A percentile compares a stretch with the other conserved stretches of the same genome.
Evolutionary conservation across 1,140 invertebrate genomes (phyloP).

Genomic region (Dreissena polymorpha): DNA sequence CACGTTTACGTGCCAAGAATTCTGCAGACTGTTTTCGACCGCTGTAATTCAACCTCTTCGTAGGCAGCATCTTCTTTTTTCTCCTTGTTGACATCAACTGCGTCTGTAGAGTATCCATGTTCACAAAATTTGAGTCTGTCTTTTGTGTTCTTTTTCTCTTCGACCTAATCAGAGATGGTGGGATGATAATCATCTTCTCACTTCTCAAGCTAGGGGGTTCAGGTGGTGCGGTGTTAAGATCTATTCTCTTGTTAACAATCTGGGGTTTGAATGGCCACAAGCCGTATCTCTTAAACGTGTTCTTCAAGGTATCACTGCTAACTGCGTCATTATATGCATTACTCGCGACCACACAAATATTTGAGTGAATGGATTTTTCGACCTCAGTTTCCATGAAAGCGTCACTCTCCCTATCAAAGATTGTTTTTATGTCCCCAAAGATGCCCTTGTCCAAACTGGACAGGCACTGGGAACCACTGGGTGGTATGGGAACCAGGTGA

Average conservation of each 20-base stretch:
- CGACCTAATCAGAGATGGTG: background rate
- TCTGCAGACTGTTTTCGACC: slow-evolving; percentile 17
- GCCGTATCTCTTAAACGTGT: slow-evolving; percentile 41
- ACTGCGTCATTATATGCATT: slow-evolving; percentile 48
- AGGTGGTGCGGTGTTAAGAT: slow-evolving; percentile 24
- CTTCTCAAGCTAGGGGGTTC: slow-evolving; percentile 29
- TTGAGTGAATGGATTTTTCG: slow-evolving; percentile 25
- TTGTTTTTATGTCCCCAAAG: slow-evolving; percentile 41
- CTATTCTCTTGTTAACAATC: slow-evolving; percentile 46
- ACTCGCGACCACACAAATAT: slow-evolving; percentile 52
- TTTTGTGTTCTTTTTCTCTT: slow-evolving; percentile 25
- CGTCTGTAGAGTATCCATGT: slow-evolving; percentile 30
- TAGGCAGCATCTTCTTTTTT: slow-evolving; percentile 34
- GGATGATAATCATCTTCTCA: slow-evolving; percentile 19
- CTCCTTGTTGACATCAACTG: slow-evolving; percentile 25
- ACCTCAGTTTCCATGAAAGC: slow-evolving; percentile 33
- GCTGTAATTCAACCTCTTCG: slow-evolving; percentile 45
- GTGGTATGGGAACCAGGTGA: slow-evolving; percentile 49
- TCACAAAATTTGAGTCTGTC: slow-evolving; percentile 27
- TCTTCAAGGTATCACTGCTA: slow-evolving; percentile 26
- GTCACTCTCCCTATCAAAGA: slow-evolving; percentile 36
- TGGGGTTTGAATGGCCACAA: slow-evolving; percentile 49
- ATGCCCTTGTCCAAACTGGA: slow-evolving; percentile 35
- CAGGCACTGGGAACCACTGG: slow-evolving; percentile 41
- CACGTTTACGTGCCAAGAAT: background rate